Base-by-base conservation (phyloP, 2,113 vertebrate genomes). In the Cynoglossus semilaevis region DNA sequence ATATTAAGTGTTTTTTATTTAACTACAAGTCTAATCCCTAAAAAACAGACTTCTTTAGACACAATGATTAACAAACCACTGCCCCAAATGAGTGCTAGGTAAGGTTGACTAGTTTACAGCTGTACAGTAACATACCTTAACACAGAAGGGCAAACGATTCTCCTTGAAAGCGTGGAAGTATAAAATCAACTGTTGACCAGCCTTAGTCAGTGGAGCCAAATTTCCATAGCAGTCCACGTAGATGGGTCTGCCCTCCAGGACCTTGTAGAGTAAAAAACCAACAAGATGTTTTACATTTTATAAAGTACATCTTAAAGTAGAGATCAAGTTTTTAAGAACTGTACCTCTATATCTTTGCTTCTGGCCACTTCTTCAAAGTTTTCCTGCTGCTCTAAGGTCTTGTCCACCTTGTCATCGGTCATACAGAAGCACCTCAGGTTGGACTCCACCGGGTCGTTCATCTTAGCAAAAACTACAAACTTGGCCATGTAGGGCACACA, bases 161-260 rank as follows among this genome's bases (percentile, higher is more conserved):
- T 99, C 97, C 89, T 97, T 98, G 91, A 99, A 99, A 82, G 97
- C 94, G 78, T 94, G 99, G 86, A 99, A 99, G 91, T 98, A 97
- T 65, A 99, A 96, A 86, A 95, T 89, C 72, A 98, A 92, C 60
- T 96, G 97, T 69, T 99, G 97, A 85, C 94, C 94, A 74, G 92
- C 91, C 93, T 98, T 99, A 60, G 92, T 93, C 74, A 99, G 91
- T 73, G 97, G 95, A 47, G 93, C 88, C 74, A 99, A 75, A 81
- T 99, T 99, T 82, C 97, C 97, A 18, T 98, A 99, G 85, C 97
- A 99, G 63, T 99, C 96, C 87, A 99, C 94, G 35, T 92, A 94
- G 83, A 99, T 95, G 62, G 95, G 94, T 64, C 96, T 93, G 80
- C 96, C 96, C 90, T 99, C 97, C 76, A 99, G 91, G 71, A 99